Evolutionary conservation across 2,888 invertebrate species (phyloP), one percentile per base, ranked within the genome.

Genomic region (Conistra vaccinii): DNA sequence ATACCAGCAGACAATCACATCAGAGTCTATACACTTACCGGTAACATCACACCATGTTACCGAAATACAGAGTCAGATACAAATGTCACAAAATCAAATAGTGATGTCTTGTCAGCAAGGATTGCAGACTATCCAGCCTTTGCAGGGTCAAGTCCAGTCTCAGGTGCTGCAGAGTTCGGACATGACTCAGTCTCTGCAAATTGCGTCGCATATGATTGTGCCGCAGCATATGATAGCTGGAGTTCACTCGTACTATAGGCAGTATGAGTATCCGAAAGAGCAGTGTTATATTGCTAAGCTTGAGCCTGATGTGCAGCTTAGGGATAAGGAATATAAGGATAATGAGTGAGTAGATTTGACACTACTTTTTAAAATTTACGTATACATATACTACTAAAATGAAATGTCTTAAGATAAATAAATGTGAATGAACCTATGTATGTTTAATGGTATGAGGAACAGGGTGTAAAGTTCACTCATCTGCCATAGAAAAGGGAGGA

Each of bases 91-190:
- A 81, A 94, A 93, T 77, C 93, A 94, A 76, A 91, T 95, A 45
- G 92, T 95, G 0, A 93, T 96, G 94, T 94, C 95, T 0, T 95
- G 94, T 76, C 94, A 94, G 78, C 95, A 94, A 84, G 93, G 95
- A 51, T 79, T 95, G 57, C 94, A 94, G 78, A 91, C 88, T 62
- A 63, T 83, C 2, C 83, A 85, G 57, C 83, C 83, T 32, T 55
- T 82, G 45, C 82, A 84, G 35, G 69, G 76, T 17, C 81, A 84
- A 17, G 76, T 84, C 2, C 92, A 91, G 78, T 88, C 92, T 0
- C 82, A 91, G 69, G 87, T 93, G 0, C 71, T 95, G 23, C 95
- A 94, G 73, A 88, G 87, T 58, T 87, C 92, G 0, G 94, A 95
- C 2, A 89, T 94, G 81, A 91, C 90, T 0, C 93, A 94, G 60